Evolutionary conservation across 2,888 invertebrate genomes (phyloP).

Genomic region (Mesodorylaimus sp.): DNA sequence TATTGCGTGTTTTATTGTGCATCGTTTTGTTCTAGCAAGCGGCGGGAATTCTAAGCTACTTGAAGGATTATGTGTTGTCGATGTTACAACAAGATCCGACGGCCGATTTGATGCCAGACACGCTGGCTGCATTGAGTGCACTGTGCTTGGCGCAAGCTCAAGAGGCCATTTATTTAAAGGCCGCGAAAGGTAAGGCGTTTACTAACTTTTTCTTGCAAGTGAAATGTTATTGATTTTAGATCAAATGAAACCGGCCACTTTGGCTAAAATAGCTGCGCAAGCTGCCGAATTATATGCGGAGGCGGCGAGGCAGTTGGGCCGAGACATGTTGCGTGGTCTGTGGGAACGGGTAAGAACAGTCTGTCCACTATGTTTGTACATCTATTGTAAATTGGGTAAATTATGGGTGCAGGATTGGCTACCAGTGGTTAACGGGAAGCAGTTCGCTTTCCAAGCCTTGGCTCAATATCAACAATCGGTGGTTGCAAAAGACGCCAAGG

Average conservation of each 20-base stretch:
- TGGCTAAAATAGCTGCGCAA: conserved; percentile 77
- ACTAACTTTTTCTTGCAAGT: conserved; percentile 2
- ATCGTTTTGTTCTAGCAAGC: conserved; percentile 45
- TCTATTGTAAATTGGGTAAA: neutral
- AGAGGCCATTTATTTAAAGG: conserved; percentile 86
- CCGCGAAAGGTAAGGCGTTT: conserved; percentile 35
- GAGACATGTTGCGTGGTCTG: conserved; percentile 56
- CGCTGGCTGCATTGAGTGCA: conserved; percentile 60
- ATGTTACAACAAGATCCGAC: conserved; percentile 85
- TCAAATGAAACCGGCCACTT: conserved; percentile 77
- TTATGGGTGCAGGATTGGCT: conserved; percentile 40
- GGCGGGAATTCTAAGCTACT: conserved; percentile 65
- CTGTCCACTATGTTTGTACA: neutral
- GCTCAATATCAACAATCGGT: conserved; percentile 71
- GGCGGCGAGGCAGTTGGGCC: conserved; percentile 63
- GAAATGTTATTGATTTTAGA: conserved; percentile 39
- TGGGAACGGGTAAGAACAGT: conserved; percentile 46
- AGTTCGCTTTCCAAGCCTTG: conserved; percentile 66
- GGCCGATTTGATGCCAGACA: conserved; percentile 79
- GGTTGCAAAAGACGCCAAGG: conserved; percentile 47
- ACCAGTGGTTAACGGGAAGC: conserved; percentile 53
- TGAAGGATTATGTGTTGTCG: conserved; percentile 48
- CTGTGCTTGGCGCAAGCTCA: conserved; percentile 95
- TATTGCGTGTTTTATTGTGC: neutral
- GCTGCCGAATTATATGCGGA: conserved; percentile 85